Evolutionary conservation across 2,888 invertebrate species (phyloP), one percentile per base, ranked within the genome.

Genomic region (Panzeria rudis): DNA sequence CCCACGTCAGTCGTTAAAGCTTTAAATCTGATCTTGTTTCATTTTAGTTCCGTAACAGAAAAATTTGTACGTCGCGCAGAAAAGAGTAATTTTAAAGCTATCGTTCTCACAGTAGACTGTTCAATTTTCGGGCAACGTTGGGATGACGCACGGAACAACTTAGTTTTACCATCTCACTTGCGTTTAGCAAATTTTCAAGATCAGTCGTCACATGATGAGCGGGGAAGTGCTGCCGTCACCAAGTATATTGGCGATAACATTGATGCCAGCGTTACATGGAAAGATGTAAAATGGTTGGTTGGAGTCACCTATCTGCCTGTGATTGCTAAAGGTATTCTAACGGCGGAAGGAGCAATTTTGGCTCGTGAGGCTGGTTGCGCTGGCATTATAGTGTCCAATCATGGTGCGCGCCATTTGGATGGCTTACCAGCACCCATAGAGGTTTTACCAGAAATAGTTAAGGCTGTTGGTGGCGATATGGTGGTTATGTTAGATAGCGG

Each of bases 401-500:
- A 98, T 91, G 98, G 98, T 1, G 98, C 96, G 0, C 94, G 98
- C 83, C 98, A 98, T 93, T 93, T 92, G 29, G 92, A 92, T 76
- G 88, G 89, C 17, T 95, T 96, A 11, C 96, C 97, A n/a, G 95
- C 98, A 13, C 94, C 97, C 79, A 97, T 98, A 88, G 97, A 97
- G 93, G 96, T 94, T 0, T 92, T 98, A 56, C 95, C 97, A 0
- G 97, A 97, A 93, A 94, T 98, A 77, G 94, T 95, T 0, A 93
- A 94, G 87, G 97, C 96, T 1, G 95, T 96, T 6, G 95, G 95
- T 13, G 93, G 94, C 71, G 93, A 94, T 89, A 93, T 96, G 25
- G 96, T 97, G 89, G 94, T 98, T 6, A 98, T 97, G 92, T 90
- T 98, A 89, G 98, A 98, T 90, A 97, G 98, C 15, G 98, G 98